phyloP scores from a whole-genome alignment of 2,113 vertebrate species.

The Crypturellus undulatus region DNA sequence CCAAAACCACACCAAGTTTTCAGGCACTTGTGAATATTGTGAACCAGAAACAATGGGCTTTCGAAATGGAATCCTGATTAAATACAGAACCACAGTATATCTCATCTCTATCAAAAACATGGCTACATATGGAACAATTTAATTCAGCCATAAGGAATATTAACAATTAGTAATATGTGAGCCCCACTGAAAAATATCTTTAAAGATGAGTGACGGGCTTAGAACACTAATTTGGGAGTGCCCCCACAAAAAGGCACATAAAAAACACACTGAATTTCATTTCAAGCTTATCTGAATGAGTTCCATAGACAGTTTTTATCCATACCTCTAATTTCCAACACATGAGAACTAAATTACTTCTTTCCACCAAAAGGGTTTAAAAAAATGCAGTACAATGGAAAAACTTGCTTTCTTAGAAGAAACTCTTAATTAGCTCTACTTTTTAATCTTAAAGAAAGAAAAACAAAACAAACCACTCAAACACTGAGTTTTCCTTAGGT shows the following conservation, averaged over 20 bases:
- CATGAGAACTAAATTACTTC: background rate
- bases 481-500: background rate
- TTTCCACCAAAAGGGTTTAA: background rate
- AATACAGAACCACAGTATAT: background rate
- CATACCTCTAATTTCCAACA: background rate
- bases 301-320: conserved; percentile 18
- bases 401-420: background rate
- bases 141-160: background rate
- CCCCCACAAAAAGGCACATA: background rate
- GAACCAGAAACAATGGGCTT: background rate
- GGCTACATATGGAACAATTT: background rate
- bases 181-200: background rate
- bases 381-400: background rate
- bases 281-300: conserved; percentile 6
- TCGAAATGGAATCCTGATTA: conserved; percentile 1
- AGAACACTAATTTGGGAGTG: background rate
- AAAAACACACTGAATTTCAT: background rate
- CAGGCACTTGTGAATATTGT: conserved; percentile 4
- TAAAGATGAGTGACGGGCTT: background rate
- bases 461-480: too few relatives aligned
- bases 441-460: background rate
- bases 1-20: background rate
- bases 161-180: background rate
- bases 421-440: background rate
- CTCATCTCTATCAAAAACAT: background rate